phyloP scores from a whole-genome alignment of 2,888 invertebrate genomes.

The Agonopterix alstromeriana region DNA sequence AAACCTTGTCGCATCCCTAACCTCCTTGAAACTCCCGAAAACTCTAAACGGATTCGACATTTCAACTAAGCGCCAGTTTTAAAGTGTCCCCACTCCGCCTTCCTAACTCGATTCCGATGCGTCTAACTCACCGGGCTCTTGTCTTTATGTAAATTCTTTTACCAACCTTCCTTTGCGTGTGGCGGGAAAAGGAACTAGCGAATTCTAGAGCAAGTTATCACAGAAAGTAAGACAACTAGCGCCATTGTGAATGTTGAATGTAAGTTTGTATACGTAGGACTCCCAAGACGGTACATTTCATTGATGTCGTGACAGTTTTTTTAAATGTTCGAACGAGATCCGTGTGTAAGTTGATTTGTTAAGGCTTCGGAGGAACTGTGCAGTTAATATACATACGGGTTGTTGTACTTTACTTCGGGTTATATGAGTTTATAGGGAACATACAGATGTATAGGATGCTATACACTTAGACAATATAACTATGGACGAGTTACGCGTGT shows the following conservation, averaged over 20 bases:
- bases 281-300: slow-evolving; percentile 46
- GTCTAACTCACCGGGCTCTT: slow-evolving; percentile 38
- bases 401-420: background rate
- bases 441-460: too few species aligned
- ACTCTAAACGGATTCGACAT: slow-evolving; percentile 71
- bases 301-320: slow-evolving; percentile 54
- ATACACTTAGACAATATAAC: too few species aligned
- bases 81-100: slow-evolving; percentile 51
- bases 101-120: slow-evolving; percentile 70
- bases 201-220: too few species aligned
- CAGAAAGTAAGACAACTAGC: slow-evolving; percentile 7
- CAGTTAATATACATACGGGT: background rate
- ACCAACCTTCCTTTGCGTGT: slow-evolving; percentile 39
- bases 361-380: slow-evolving; percentile 12
- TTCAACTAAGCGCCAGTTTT: slow-evolving; percentile 74
- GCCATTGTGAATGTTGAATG: slow-evolving; percentile 17
- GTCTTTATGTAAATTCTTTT: slow-evolving; percentile 69
- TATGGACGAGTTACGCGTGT: too few species aligned
- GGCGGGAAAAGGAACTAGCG: slow-evolving; percentile 23
- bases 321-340: slow-evolving; percentile 41
- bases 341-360: slow-evolving; percentile 48
- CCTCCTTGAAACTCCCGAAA: slow-evolving; percentile 42
- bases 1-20: slow-evolving; percentile 17
- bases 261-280: slow-evolving; percentile 23
- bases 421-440: too few species aligned